Percentiles rank a stretch among this genome's conserved stretches.
phyloP scores from a whole-genome alignment of 1,140 invertebrate species.

The Zaprionus africanus region DNA sequence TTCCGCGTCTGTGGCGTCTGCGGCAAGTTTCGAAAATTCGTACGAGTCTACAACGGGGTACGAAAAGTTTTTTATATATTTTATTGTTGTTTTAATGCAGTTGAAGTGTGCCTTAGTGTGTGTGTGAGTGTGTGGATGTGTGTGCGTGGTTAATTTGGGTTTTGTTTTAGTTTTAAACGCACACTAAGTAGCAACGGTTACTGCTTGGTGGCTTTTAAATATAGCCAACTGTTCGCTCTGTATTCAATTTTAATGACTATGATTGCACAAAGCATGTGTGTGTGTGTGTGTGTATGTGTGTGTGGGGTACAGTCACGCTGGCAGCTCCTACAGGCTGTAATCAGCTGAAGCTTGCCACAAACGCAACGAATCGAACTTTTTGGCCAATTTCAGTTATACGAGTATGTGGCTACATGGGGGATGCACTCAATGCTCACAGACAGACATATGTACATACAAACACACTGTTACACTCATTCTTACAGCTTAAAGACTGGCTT shows the following conservation, averaged over 20 bases:
- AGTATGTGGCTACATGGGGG: constrained; percentile 15
- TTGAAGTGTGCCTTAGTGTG: constrained; percentile 14
- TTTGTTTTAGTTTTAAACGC: constrained; percentile 55
- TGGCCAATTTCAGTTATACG: constrained; percentile 35
- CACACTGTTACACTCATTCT: no score
- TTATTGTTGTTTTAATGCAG: constrained; percentile 49
- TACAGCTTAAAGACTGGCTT: not conserved
- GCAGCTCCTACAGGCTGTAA: constrained; percentile 60
- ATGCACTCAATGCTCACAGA: not conserved
- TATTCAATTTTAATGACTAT: constrained; percentile 80
- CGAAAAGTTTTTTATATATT: constrained; percentile 37
- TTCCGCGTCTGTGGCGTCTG: constrained; percentile 73
- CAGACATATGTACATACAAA: not conserved
- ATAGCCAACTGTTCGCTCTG: constrained; percentile 60
- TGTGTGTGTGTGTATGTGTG: constrained; percentile 12
- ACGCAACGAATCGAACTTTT: constrained; percentile 33
- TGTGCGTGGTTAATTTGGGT: constrained; percentile 54
- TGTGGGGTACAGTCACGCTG: constrained; percentile 38
- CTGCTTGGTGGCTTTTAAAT: constrained; percentile 72
- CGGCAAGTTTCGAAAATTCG: constrained; percentile 41
- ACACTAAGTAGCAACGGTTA: constrained; percentile 44
- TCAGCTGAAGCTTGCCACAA: constrained; percentile 47
- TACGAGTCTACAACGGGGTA: constrained; percentile 16
- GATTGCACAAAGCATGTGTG: constrained; percentile 68
- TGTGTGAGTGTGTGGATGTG: constrained; percentile 20